phyloP scores from a whole-genome alignment of 2,113 vertebrate genomes.

The Tor tambroides region DNA sequence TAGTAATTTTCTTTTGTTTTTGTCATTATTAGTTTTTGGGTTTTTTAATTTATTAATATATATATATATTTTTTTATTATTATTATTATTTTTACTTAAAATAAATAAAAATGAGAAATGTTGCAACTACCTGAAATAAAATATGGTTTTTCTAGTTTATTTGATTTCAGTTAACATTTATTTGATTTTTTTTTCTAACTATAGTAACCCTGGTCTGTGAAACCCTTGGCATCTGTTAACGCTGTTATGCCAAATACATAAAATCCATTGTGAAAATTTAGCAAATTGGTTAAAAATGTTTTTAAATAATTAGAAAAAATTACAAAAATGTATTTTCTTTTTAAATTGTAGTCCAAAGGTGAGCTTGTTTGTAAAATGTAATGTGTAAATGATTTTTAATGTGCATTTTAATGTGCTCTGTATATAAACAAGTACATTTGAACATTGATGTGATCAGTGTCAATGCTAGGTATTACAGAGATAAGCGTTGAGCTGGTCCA shows the following conservation, averaged over 20 bases:
- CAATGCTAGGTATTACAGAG: slow-evolving; percentile 46
- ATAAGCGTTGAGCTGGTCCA: background rate
- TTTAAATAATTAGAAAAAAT: background rate
- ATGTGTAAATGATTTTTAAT: background rate
- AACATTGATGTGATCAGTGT: background rate
- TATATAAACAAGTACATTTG: background rate
- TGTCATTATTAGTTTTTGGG: background rate
- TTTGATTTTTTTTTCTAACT: too few relatives aligned
- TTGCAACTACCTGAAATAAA: background rate
- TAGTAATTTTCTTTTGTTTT: background rate
- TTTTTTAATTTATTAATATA: background rate
- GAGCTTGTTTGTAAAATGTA: background rate
- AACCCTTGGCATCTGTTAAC: background rate
- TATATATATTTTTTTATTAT: background rate
- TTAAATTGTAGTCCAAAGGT: too few relatives aligned
- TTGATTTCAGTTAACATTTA: too few relatives aligned
- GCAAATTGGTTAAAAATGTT: background rate
- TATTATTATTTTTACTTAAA: background rate
- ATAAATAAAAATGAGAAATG: background rate
- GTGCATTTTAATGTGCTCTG: background rate
- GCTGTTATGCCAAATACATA: background rate
- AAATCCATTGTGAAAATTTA: background rate
- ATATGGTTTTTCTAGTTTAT: too few relatives aligned
- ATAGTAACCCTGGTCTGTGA: background rate
- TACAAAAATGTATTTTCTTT: too few relatives aligned